Evolutionary conservation across 1,140 invertebrate species (phyloP).

Genomic region (Oryzaephilus surinamensis): DNA sequence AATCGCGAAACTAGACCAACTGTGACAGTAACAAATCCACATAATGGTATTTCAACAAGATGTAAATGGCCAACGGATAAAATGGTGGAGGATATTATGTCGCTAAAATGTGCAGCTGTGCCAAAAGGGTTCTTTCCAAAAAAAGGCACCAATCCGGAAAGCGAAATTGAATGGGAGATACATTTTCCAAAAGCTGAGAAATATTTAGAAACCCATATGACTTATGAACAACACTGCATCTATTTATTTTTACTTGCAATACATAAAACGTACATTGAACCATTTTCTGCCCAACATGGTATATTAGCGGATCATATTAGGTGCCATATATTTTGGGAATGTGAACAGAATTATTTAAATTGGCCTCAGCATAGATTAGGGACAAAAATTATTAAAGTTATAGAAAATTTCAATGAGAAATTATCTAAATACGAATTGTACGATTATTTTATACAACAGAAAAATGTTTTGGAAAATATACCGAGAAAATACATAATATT

Average conservation of each 20-base stretch:
- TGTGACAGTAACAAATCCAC: constrained; percentile 17
- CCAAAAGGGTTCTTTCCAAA: constrained; percentile 54
- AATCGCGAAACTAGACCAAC: constrained; percentile 21
- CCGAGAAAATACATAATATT: constrained; percentile 49
- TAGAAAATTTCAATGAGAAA: constrained; percentile 39
- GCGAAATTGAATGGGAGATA: constrained; percentile 57
- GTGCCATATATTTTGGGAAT: constrained; percentile 67
- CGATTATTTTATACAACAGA: constrained; percentile 61
- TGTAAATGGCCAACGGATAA: constrained; percentile 55
- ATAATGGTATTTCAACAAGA: constrained; percentile 18
- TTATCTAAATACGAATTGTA: constrained; percentile 48
- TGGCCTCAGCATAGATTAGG: constrained; percentile 63
- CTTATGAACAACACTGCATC: constrained; percentile 54
- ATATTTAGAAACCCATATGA: constrained; percentile 58
- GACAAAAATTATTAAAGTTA: constrained; percentile 49
- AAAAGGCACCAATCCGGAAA: constrained; percentile 41
- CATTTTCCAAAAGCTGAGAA: constrained; percentile 61
- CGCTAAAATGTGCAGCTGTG: constrained; percentile 54
- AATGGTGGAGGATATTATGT: constrained; percentile 53
- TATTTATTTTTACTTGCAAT: constrained; percentile 53
- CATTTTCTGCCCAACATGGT: constrained; percentile 43
- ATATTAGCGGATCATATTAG: constrained; percentile 56
- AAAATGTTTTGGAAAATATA: constrained; percentile 61
- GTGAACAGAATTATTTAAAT: constrained; percentile 53
- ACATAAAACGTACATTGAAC: constrained; percentile 57